Evolutionary conservation across 2,113 vertebrate species (phyloP).

Genomic region (Nothoprocta pentlandii): DNA sequence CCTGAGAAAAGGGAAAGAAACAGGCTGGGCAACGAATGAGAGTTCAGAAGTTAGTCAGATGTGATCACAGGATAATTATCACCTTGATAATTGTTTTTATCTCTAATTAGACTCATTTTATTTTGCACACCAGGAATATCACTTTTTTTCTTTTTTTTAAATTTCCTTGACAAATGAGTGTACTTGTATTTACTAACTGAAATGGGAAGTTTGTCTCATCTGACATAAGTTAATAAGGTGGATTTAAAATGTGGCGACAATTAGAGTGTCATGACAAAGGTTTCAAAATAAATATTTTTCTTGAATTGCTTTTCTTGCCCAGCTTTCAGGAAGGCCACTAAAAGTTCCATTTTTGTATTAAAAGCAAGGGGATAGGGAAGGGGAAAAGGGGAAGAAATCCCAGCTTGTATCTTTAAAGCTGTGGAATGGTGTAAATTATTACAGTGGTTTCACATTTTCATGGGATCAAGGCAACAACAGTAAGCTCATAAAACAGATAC

Average conservation of each 20-base stretch:
- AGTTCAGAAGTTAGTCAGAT: neutral
- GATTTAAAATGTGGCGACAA: constrained; percentile 1
- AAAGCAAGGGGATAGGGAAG: neutral
- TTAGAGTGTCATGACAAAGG: neutral
- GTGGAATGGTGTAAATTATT: constrained; percentile 82
- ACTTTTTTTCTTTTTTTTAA: neutral
- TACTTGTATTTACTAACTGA: neutral
- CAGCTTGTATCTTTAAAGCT: constrained; percentile 74
- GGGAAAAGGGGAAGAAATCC: constrained; percentile 45
- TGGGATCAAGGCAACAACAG: constrained; percentile 84
- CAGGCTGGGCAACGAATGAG: neutral
- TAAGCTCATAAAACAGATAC: constrained; percentile 89
- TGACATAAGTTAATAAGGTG: neutral
- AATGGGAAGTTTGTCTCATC: neutral
- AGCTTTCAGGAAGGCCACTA: neutral
- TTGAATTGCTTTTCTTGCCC: neutral
- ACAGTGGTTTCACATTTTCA: constrained; percentile 86
- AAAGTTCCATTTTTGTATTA: constrained; percentile 37
- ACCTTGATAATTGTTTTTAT: neutral
- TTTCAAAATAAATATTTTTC: constrained; percentile 22
- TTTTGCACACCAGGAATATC: neutral
- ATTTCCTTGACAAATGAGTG: neutral
- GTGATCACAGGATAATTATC: neutral
- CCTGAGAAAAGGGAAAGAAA: neutral
- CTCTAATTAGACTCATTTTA: neutral